phyloP scores from a whole-genome alignment of 2,113 vertebrate genomes.

The Rhagologus leucostigma region DNA sequence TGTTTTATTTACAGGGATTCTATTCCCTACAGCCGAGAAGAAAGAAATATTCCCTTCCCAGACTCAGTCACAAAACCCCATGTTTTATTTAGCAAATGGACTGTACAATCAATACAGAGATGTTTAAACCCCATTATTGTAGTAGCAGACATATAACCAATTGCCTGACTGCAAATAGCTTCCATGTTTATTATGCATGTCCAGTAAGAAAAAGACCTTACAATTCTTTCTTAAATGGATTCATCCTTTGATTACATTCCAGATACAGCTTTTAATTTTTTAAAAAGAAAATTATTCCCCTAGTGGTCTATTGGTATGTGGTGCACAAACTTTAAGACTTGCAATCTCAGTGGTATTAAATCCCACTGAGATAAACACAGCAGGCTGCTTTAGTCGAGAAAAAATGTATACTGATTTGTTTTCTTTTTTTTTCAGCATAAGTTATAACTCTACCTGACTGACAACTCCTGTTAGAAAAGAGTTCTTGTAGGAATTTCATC shows the following conservation, averaged over 20 bases:
- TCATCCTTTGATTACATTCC: not conserved
- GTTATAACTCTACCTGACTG: not conserved
- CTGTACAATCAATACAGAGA: not conserved
- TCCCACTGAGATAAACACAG: not conserved
- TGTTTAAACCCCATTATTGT: not conserved
- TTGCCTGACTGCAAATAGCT: not conserved
- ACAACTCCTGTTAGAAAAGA: not conserved
- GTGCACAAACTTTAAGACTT: not conserved
- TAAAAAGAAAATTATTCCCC: not conserved
- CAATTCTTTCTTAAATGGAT: not conserved
- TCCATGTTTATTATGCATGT: not conserved
- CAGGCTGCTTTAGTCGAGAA: not conserved
- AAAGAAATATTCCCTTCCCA: not conserved
- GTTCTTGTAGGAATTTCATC: conserved; percentile 13
- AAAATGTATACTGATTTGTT: not conserved
- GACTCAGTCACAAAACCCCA: accelerated
- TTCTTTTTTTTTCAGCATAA: not conserved
- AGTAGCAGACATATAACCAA: not conserved
- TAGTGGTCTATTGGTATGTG: not conserved
- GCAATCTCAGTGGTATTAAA: not conserved
- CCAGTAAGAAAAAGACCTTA: not conserved
- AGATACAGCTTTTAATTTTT: not conserved
- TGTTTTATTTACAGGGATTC: not conserved
- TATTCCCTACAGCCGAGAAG: not conserved
- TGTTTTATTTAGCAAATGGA: not conserved